phyloP scores from a whole-genome alignment of 2,888 invertebrate species.

The Drosophila lutescens region DNA sequence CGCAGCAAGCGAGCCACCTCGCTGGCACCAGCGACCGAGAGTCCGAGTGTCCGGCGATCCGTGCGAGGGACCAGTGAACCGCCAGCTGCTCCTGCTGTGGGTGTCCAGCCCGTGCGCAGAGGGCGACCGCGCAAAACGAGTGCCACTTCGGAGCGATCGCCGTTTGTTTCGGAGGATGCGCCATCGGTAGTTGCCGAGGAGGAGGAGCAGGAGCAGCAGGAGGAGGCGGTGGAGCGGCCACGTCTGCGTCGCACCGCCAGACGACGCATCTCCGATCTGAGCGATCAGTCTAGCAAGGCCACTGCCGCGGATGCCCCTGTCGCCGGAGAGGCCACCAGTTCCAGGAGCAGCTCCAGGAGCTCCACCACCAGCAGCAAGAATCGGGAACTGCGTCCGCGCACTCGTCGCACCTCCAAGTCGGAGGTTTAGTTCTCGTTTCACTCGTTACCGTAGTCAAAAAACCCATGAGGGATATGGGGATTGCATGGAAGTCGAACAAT shows the following conservation, averaged over 20 bases:
- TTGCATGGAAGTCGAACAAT: neutral
- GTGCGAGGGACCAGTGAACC: neutral
- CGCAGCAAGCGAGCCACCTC: constrained; percentile 15
- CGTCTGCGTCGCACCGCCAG: constrained; percentile 7
- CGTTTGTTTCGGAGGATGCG: neutral
- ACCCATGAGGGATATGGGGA: neutral
- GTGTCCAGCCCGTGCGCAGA: neutral
- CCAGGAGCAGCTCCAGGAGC: neutral
- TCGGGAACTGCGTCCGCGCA: constrained; percentile 21
- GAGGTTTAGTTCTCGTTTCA: neutral
- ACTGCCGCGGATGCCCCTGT: neutral
- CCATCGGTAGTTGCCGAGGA: neutral
- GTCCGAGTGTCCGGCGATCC: neutral
- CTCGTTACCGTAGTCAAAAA: neutral
- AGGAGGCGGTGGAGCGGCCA: neutral
- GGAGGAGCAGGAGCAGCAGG: neutral
- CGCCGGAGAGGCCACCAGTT: neutral
- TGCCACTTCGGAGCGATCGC: neutral
- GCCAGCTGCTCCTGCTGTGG: neutral
- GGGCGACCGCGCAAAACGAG: neutral
- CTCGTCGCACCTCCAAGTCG: constrained; percentile 1
- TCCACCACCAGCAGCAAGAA: neutral
- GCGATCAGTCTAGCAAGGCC: neutral
- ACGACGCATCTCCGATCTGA: neutral
- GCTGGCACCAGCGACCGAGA: neutral